These are phyloP conservation scores for Orcinus orca DNA, from an alignment of 2,113 vertebrate genomes.

Conservation along the genomic window DNA sequence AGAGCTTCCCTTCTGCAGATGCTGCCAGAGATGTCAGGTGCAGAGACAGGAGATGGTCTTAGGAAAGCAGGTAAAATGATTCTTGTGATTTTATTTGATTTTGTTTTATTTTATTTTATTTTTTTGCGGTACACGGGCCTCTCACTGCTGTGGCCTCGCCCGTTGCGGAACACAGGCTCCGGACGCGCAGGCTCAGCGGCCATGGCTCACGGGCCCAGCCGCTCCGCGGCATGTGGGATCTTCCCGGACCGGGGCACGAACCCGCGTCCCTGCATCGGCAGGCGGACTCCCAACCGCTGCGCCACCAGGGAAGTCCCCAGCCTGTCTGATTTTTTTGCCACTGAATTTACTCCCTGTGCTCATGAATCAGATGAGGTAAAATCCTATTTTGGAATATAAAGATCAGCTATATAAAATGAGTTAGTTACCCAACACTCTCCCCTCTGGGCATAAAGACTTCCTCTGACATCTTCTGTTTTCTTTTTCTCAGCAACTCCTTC, in stretches of 20 bases:
- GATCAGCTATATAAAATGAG: not conserved
- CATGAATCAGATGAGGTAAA: not conserved
- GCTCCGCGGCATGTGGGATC: too few relatives aligned
- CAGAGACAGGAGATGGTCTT: not conserved
- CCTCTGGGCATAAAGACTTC: not conserved
- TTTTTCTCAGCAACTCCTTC: not conserved
- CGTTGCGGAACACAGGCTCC: too few relatives aligned
- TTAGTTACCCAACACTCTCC: not conserved
- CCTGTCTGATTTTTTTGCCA: not conserved
- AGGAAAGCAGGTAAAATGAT: constrained; percentile 73
- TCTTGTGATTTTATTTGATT: too few relatives aligned
- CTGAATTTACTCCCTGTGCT: not conserved
- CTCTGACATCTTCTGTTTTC: not conserved
- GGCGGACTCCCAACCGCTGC: too few relatives aligned
- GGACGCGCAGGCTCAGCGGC: too few relatives aligned
- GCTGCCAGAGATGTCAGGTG: constrained; percentile 45
- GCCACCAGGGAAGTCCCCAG: too few relatives aligned
- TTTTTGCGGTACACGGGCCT: too few relatives aligned
- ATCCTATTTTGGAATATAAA: not conserved
- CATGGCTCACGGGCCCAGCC: too few relatives aligned
- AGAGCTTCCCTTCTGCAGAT: constrained; percentile 59
- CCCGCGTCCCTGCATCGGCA: too few relatives aligned
- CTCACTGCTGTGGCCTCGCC: too few relatives aligned
- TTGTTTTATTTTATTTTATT: too few relatives aligned
- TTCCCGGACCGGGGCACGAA: too few relatives aligned